Evolutionary conservation across 1,140 invertebrate species (phyloP), one percentile per base, ranked within the genome.

Genomic region (Rhyzopertha dominica): DNA sequence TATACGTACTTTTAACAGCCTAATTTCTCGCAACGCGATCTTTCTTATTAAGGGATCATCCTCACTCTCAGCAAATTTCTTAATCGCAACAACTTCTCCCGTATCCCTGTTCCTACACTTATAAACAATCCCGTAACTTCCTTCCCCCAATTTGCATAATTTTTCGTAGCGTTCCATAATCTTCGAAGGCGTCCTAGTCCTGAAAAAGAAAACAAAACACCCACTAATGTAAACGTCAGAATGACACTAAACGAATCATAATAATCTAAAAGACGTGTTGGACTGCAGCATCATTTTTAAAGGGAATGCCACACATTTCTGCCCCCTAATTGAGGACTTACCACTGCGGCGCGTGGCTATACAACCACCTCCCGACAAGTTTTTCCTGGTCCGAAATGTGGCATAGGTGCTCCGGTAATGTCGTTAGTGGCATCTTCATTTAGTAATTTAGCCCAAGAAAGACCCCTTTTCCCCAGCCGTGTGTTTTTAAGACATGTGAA

Each of bases 101-200:
- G 89, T 98, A 58, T 98, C 95, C 54, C 90, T 76, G 71, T 98
- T 95, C 30, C 93, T 82, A 70, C 96, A 99, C 69, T 98, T 98
- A 77, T 97, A 99, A 32, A 99, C 96, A 43, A 98, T 82, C 5
- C 96, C 96, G 69, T 99, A 99, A 28, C 92, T 96, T 40, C 96
- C 96, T 75, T 99, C 96, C 45, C 96, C 96, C 24, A 99, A 84
- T 62, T 96, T 95, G 29, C 81, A 84, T 12, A 99, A 72, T 71
- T 94, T 95, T 70, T 99, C 96, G 74, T 99, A 99, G 43, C 95
- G 85, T 71, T 99, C 96, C 95, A 99, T 98, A 56, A 82, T 80
- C 65, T 86, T 85, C 61, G 86, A 89, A 57, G 87, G 81, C 38
- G 82, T 86, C 62, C 87, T 79, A 56, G 86, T 82, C 71, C 87